Evolutionary conservation across 2,888 invertebrate species (phyloP).

Genomic region (Erannis defoliaria): DNA sequence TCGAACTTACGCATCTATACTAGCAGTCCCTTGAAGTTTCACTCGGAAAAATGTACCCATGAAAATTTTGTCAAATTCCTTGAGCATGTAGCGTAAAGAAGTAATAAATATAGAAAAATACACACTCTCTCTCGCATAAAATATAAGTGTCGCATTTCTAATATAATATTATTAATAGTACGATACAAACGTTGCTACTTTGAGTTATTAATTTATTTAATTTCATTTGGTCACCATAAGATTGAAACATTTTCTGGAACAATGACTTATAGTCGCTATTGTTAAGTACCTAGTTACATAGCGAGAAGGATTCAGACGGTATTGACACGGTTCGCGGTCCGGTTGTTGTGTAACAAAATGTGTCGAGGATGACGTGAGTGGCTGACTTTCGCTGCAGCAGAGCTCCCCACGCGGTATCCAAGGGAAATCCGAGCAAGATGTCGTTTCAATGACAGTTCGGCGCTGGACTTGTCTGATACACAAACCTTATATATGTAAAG

Average conservation of each 20-base stretch:
- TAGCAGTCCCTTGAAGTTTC: no score
- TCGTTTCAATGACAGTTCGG: slow-evolving; percentile 27
- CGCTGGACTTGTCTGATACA: slow-evolving; percentile 7
- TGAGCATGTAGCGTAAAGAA: no score
- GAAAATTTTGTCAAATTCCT: no score
- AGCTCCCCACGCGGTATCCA: slow-evolving; percentile 42
- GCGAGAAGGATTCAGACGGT: slow-evolving; percentile 32
- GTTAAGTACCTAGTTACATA: neutral
- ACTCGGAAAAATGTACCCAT: no score
- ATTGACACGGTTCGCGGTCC: slow-evolving; percentile 68
- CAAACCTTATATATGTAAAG: slow-evolving; percentile 11
- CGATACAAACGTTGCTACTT: no score
- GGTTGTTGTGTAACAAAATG: slow-evolving; percentile 74
- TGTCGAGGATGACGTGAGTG: slow-evolving; percentile 68
- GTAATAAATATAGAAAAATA: no score
- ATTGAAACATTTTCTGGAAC: neutral
- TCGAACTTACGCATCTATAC: no score
- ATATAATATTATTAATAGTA: no score
- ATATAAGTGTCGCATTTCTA: no score
- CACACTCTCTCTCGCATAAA: no score
- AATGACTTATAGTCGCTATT: neutral
- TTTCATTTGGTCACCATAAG: neutral
- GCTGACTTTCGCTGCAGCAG: slow-evolving; percentile 72
- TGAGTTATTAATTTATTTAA: neutral
- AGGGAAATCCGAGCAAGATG: slow-evolving; percentile 69